Base-by-base conservation (phyloP, 2,113 vertebrate genomes). In the Sinocyclocheilus anshuiensis region DNA sequence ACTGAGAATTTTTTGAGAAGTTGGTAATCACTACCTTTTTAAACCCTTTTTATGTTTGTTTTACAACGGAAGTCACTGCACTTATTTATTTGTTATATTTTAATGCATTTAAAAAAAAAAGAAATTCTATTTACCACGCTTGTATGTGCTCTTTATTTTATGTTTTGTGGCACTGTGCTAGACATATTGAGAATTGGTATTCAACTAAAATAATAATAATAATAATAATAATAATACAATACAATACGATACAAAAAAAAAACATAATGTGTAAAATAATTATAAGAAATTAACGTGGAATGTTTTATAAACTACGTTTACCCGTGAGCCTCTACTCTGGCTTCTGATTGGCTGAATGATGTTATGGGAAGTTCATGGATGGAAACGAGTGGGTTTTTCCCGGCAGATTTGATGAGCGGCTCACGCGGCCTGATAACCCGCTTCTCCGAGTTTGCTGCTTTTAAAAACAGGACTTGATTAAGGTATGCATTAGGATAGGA, bases 351-450 rank as follows among this genome's bases (percentile, higher is more conserved):
- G 81, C 9, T 13, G 81, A 83, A 72, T 1, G 3, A 36, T 72
- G 63, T 71, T 72, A 36, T 16, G 65, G 18, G 67, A 72, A 67
- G 63, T 83, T 72, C 57, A 1, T 65, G 12, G 59, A 24, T 42
- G 59, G 33, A 81, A 33, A 6, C 2, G 24, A 22, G 16, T 12
- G n/a, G 16, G 36, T 1, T 71, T 83, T 72, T 39, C 81, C 65
- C 81, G 81, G 81, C 81, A 83, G 81, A 83, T 83, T 79, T 72
- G 65, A 57, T 36, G 81, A 22, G 26, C n/a, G 4, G 67, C 0
- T 53, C 81, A 83, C 48, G 67, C 6, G 45, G 79, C 65, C 65
- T 26, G 45, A 9, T 55, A 55, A 55, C 12, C 36, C 59, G 18
- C 20, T 26, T 48, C 15, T 81, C 39, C 39, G 26, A n/a, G 2